Percentiles rank a stretch among this genome's conserved stretches.
Conservation (phyloP, 92 coral and sea anemone genomes). For the Isaurus tuberculatus region DNA sequence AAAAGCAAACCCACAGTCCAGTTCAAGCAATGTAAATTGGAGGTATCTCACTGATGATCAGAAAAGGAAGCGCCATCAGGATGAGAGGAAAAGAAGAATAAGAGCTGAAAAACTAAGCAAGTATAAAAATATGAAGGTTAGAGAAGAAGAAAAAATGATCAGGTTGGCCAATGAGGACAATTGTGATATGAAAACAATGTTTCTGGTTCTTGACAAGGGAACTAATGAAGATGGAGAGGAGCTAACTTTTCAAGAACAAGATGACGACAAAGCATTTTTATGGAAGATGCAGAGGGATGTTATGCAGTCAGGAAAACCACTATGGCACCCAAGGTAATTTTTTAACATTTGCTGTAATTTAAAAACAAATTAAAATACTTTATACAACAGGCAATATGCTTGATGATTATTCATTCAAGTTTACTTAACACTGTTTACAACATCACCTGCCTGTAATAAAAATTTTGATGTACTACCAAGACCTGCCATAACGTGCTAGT, state of each 20-base stretch:
- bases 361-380: neutral
- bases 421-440: too few relatives aligned
- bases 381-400: neutral
- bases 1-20: too few relatives aligned
- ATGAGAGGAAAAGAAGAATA: slow-evolving; percentile 47
- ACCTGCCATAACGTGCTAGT: too few relatives aligned
- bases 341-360: neutral
- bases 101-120: slow-evolving; percentile 53
- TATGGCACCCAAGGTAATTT: slow-evolving; percentile 68
- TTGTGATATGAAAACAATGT: slow-evolving; percentile 54
- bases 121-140: slow-evolving; percentile 37
- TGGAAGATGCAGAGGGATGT: slow-evolving; percentile 65
- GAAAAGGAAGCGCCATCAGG: slow-evolving; percentile 31
- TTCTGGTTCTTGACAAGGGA: slow-evolving; percentile 46
- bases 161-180: slow-evolving; percentile 41
- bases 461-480: too few relatives aligned
- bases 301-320: slow-evolving; percentile 50
- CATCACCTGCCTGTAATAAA: too few relatives aligned
- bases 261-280: slow-evolving; percentile 37
- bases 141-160: slow-evolving; percentile 50
- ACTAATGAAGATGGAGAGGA: slow-evolving; percentile 40
- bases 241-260: slow-evolving; percentile 36
- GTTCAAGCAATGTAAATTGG: neutral
- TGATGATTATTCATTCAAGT: neutral
- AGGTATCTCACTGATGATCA: slow-evolving; percentile 25